phyloP scores from a whole-genome alignment of 2,888 invertebrate genomes.

The Trissoscelio sp. region DNA sequence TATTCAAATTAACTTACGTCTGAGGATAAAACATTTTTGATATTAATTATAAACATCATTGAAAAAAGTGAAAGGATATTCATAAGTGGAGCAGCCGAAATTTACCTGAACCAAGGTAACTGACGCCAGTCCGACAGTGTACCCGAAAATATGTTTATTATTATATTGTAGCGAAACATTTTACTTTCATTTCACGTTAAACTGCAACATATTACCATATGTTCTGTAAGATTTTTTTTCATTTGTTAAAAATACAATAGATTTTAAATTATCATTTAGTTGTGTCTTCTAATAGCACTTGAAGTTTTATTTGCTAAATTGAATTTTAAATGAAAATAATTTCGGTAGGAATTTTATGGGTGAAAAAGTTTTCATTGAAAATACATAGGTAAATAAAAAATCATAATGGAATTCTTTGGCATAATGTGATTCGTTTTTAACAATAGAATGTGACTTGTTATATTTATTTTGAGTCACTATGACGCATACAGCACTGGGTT shows the following conservation, averaged over 20 bases:
- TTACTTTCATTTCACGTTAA: background rate
- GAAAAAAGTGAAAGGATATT: constrained; percentile 14
- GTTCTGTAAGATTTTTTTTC: background rate
- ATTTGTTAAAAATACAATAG: background rate
- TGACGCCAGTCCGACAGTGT: background rate
- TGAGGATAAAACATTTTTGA: background rate
- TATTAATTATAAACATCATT: background rate
- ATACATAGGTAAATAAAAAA: background rate
- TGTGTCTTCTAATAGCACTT: background rate
- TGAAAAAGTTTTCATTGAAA: background rate
- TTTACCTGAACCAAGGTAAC: constrained; percentile 6
- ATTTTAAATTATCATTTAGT: background rate
- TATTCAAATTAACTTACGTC: background rate
- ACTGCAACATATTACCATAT: background rate
- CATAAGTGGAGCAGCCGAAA: constrained; percentile 21
- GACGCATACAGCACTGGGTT: no score
- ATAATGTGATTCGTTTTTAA: background rate
- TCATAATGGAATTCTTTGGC: background rate
- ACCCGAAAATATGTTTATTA: background rate
- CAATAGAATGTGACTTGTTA: background rate
- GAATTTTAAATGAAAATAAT: background rate
- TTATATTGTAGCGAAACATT: no score
- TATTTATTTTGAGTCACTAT: background rate
- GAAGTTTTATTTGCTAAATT: background rate
- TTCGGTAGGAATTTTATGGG: background rate